Percentiles rank a stretch among this genome's conserved stretches.
Conservation (phyloP, 2,888 invertebrate genomes). For the Pterostichus niger region DNA sequence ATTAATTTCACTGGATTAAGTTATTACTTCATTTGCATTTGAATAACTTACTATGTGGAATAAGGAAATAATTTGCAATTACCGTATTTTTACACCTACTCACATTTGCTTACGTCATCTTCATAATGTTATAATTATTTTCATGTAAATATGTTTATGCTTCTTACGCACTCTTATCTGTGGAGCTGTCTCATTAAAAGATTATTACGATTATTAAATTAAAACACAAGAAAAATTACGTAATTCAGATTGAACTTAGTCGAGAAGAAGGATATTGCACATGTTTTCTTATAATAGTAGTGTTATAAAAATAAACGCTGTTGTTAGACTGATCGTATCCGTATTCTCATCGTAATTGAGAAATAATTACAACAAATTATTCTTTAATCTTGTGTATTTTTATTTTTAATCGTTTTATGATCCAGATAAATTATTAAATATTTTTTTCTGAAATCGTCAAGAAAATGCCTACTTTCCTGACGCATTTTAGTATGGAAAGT, state of each 20-base stretch:
- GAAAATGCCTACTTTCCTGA: too few relatives aligned
- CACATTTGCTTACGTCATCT: conserved; percentile 57
- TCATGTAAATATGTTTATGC: conserved; percentile 45
- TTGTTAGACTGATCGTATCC: conserved; percentile 12
- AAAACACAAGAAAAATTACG: conserved; percentile 35
- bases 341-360: conserved; percentile 47
- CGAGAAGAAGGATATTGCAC: conserved; percentile 49
- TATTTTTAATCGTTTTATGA: conserved; percentile 1
- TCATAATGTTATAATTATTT: conserved; percentile 55
- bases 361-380: conserved; percentile 46
- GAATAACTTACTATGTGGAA: conserved; percentile 48
- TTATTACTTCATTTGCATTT: conserved; percentile 58
- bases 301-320: conserved; percentile 34
- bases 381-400: conserved; percentile 19
- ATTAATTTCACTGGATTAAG: conserved; percentile 51
- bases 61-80: conserved; percentile 63
- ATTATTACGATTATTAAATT: conserved; percentile 50
- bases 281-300: conserved; percentile 24
- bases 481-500: too few relatives aligned
- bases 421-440: too few relatives aligned
- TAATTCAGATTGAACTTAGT: neutral
- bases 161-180: conserved; percentile 50
- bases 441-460: too few relatives aligned
- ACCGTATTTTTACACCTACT: conserved; percentile 61
- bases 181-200: conserved; percentile 38